Evolutionary conservation across 2,797 vertebrate genomes (phyloP).

Genomic region (Pyrocephalus nanus): DNA sequence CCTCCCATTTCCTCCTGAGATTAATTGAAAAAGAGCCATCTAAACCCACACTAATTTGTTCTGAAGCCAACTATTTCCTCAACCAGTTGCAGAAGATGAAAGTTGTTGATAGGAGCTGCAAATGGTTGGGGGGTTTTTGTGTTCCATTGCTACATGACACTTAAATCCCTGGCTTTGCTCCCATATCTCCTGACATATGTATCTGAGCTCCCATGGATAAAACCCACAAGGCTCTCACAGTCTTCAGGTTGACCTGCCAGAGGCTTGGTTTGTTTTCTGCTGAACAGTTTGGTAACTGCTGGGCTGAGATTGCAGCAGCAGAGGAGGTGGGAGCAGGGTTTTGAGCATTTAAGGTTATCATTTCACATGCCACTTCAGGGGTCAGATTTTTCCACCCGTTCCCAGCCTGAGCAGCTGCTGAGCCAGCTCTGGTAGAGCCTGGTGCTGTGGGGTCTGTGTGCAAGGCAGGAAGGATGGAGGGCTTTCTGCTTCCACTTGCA

Average conservation of each 20-base stretch:
- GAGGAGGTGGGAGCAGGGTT: not conserved
- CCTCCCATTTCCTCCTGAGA: constrained; percentile 13
- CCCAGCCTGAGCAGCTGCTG: not conserved
- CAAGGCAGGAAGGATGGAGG: not conserved
- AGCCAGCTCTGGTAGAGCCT: not conserved
- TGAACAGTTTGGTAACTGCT: not conserved
- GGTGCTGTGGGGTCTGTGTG: fast-evolving
- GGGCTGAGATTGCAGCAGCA: not conserved
- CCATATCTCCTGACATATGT: not conserved
- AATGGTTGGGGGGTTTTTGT: not conserved
- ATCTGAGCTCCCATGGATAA: not conserved
- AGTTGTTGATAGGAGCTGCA: constrained; percentile 27
- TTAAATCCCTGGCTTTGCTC: constrained; percentile 42
- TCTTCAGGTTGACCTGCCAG: not conserved
- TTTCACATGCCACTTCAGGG: not conserved
- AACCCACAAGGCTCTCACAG: not conserved
- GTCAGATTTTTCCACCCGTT: not conserved
- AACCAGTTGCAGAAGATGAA: constrained; percentile 31
- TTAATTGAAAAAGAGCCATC: constrained; percentile 49
- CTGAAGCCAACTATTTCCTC: constrained; percentile 57
- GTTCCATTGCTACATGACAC: not conserved
- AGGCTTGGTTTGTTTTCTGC: not conserved
- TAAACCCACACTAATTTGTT: constrained; percentile 48
- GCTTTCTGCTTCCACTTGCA: not conserved
- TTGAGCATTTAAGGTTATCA: not conserved